Percentiles rank a stretch among this genome's conserved stretches.
These are phyloP conservation scores for Bergia sp. DNA, from an alignment of 92 coral and sea anemone species.

Conservation along the genomic window DNA sequence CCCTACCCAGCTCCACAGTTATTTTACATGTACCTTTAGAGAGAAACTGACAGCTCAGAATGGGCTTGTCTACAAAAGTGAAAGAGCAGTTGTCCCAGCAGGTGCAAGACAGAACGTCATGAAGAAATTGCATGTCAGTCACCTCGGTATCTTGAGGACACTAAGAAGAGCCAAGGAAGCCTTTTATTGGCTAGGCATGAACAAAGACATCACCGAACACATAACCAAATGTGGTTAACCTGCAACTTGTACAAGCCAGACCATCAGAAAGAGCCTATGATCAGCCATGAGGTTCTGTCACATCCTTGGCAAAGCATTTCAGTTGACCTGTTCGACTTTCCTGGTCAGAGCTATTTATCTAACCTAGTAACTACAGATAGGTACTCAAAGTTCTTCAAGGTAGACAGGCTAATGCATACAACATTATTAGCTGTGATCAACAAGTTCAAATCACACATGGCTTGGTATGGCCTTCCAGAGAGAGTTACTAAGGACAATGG, in stretches of 20 bases:
- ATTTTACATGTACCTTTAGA: too few species aligned
- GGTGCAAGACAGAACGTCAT: conserved; percentile 34
- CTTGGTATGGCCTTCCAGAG: conserved; percentile 44
- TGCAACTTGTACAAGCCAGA: conserved; percentile 46
- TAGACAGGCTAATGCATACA: conserved; percentile 12
- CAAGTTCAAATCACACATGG: conserved; percentile 35
- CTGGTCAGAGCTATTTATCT: conserved; percentile 40
- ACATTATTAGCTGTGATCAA: too few species aligned
- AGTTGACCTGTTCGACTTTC: too few species aligned
- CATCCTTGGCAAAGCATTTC: too few species aligned
- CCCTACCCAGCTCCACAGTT: conserved; percentile 1
- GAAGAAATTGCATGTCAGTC: conserved; percentile 30
- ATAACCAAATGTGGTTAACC: conserved; percentile 21
- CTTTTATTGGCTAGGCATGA: too few species aligned
- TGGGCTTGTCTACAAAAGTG: conserved; percentile 43
- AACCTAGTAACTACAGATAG: conserved; percentile 38
- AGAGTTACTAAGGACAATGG: conserved; percentile 32
- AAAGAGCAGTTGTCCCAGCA: conserved; percentile 48
- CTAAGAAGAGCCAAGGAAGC: conserved; percentile 48
- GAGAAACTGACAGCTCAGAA: too few species aligned
- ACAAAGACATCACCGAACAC: too few species aligned
- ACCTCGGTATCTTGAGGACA: conserved; percentile 40
- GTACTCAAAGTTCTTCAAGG: conserved; percentile 50
- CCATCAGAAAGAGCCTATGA: too few species aligned
- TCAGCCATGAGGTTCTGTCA: conserved; percentile 11